Evolutionary conservation across 2,888 invertebrate genomes (phyloP), one percentile per base, ranked within the genome.

Genomic region (Drosophila anceps): DNA sequence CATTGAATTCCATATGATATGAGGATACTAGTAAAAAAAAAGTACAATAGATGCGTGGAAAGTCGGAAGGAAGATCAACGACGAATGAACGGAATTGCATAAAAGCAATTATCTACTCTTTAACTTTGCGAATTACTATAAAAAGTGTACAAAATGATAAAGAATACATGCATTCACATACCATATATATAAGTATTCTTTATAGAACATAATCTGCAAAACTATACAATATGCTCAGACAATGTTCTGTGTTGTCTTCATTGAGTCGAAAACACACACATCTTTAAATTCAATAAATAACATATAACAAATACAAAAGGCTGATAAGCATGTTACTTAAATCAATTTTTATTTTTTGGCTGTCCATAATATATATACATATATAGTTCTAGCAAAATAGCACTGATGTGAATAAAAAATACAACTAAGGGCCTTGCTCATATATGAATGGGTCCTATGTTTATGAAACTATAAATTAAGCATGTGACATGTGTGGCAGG

Each of bases 401-500:
- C 4, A 39, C 0, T 8, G n/a, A 18, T 41, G 39, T n/a, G n/a
- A n/a, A n/a, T 10, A 41, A 13, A 6, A 13, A 20, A 43, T 43
- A 20, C 13, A 44, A 24, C 27, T n/a, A 27, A 27, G n/a, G n/a
- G 2, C 27, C n/a, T 9, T n/a, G 10, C 1, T 10, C 29, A 24
- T 24, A 4, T 24, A 24, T 24, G 24, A 24, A 24, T 24, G 4
- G 2, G 4, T 24, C 12, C 12, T 31, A 31, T 9, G 31, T 57
- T 44, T 48, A 59, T 31, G 12, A 59, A 59, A 48, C 48, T 59
- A 48, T 18, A 58, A 35, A 18, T 13, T 48, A 12, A 35, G 35
- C 48, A 48, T 10, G 35, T 37, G 53, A 9, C 51, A 20, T 31
- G 31, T 33, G 13, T 4, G n/a, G n/a, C 18, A 8, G 18, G 18